phyloP scores from a whole-genome alignment of 2,797 vertebrate species.

The Anabas testudineus region DNA sequence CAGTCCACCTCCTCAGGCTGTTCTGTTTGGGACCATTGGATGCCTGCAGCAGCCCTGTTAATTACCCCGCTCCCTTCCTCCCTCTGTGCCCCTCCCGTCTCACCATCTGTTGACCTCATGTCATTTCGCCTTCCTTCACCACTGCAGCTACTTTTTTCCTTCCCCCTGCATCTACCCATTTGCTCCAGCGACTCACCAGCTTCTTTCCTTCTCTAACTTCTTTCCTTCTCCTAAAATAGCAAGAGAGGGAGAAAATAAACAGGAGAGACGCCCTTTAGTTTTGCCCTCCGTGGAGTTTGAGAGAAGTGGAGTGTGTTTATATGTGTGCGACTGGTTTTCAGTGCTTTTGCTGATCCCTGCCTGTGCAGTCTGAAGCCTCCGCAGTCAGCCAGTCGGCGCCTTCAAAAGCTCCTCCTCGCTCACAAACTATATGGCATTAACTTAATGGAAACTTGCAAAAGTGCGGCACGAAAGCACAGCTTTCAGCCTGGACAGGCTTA shows the following conservation, averaged over 20 bases:
- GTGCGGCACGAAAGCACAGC: conserved; percentile 10
- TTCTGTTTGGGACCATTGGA: conserved; percentile 48
- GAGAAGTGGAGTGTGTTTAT: conserved; percentile 42
- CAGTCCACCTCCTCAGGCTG: conserved; percentile 45
- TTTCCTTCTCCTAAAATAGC: conserved; percentile 80
- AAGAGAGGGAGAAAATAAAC: conserved; percentile 72
- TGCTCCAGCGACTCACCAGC: conserved; percentile 65
- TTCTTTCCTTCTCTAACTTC: conserved; percentile 71
- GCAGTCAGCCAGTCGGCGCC: conserved; percentile 51
- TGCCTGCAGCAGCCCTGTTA: conserved; percentile 59
- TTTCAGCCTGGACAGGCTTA: conserved; percentile 1
- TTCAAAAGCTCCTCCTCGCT: conserved; percentile 63
- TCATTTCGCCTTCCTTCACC: conserved; percentile 74
- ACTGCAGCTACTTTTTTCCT: conserved; percentile 47
- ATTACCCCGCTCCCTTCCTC: conserved; percentile 52
- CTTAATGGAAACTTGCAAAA: conserved; percentile 66
- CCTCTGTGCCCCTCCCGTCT: conserved; percentile 34
- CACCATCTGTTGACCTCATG: conserved; percentile 83
- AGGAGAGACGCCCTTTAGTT: conserved; percentile 72
- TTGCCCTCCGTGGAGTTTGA: conserved; percentile 37
- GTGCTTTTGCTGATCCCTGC: conserved; percentile 57
- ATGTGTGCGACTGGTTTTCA: conserved; percentile 57
- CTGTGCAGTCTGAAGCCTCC: conserved; percentile 49
- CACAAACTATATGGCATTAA: conserved; percentile 59
- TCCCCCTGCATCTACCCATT: conserved; percentile 36